Evolutionary conservation across 2,888 invertebrate genomes (phyloP), one percentile per base, ranked within the genome.

Genomic region (Smittia sp.): DNA sequence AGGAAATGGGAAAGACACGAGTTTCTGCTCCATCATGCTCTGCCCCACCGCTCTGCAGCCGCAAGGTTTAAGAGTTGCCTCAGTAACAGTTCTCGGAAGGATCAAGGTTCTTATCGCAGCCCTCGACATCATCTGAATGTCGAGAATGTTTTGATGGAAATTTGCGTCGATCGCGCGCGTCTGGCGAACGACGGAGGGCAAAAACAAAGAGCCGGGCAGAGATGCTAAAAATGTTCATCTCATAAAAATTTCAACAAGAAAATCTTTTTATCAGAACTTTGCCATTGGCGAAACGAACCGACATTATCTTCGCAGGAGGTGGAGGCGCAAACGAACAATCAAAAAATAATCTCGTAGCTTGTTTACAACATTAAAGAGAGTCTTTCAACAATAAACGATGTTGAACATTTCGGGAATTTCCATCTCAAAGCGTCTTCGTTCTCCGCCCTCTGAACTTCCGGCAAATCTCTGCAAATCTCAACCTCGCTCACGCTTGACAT

Each of bases 1-100:
- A 46, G n/a, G 46, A 46, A 46, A 46, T 46, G 46, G n/a, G 46
- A 2, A n/a, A 46, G 46, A 46, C 46, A 46, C n/a, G 46, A 46
- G 15, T n/a, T 46, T 11, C n/a, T 46, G 46, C 46, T 39, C 15
- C 2, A n/a, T 46, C 46, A 46, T 46, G 4, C 32, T 32, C 9
- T 32, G 32, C 32, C 32, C 32, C 3, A 6, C 32, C 9, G n/a
- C n/a, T n/a, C n/a, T n/a, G n/a, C n/a, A 32, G 9, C 4, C 9
- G 3, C 32, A 46, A 46, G 15, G 46, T 46, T 46, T 46, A 46
- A 32, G n/a, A n/a, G n/a, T n/a, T n/a, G n/a, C n/a, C n/a, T n/a
- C n/a, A n/a, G n/a, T n/a, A n/a, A n/a, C n/a, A n/a, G n/a, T n/a
- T n/a, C n/a, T 32, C 32, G 32, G 9, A 32, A 32, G 3, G 32